Evolutionary conservation across 2,888 invertebrate genomes (phyloP), one percentile per base, ranked within the genome.

Genomic region (Leptinotarsa tumamoca): DNA sequence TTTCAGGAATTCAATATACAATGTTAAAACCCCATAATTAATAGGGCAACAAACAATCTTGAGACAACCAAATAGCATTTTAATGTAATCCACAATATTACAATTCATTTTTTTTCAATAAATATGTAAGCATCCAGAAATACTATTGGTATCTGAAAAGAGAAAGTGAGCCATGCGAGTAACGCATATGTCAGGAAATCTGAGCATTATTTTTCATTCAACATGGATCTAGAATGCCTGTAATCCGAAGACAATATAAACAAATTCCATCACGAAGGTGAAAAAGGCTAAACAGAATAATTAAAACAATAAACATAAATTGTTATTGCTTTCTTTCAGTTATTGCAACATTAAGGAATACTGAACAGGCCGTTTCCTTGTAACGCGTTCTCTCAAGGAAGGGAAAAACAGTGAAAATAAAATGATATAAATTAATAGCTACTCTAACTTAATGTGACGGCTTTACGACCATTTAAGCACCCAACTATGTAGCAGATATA

Each of bases 391-490:
- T 58, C 56, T 61, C 1, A 43, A 71, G 61, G 61, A 71, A 71
- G 17, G 56, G 10, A 61, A 58, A 71, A 71, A 61, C 50, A 43
- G 33, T 43, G 54, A n/a, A 61, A 71, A 56, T 61, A 50, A 56
- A 56, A 68, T 67, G 43, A 56, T 27, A 33, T 72, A 49, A 72
- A 72, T 72, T 73, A 68, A 68, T 73, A 33, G 58, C 67, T 68
- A 68, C 68, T 73, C n/a, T 61, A 58, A 68, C 50, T 23, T 68
- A 67, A 68, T 73, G 67, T 56, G 73, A 58, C 73, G 58, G 43
- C 58, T 73, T 73, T 58, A 73, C 67, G 51, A 58, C 43, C 58
- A 23, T 71, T 71, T 71, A 71, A 61, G 51, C 71, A 71, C 71
- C 71, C 23, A 23, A 63, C 56, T 56, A 70, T 70, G 69, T 49